Evolutionary conservation across 2,113 vertebrate genomes (phyloP).

Genomic region (Eclectus roratus): DNA sequence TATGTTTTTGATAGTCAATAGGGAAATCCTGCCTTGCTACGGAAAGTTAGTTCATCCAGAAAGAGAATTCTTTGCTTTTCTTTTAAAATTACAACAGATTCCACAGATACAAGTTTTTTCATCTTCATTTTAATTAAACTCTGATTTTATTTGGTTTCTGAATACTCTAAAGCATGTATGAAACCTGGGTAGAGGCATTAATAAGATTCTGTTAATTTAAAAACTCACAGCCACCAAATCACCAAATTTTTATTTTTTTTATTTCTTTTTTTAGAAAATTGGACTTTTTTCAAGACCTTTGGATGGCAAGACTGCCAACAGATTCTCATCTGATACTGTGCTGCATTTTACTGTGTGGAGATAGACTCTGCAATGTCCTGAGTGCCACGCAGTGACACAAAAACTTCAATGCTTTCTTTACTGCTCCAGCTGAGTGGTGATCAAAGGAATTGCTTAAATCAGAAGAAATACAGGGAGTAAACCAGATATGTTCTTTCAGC

Average conservation of each 20-base stretch:
- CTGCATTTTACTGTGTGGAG: neutral
- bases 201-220: neutral
- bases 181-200: neutral
- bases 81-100: neutral
- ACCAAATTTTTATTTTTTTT: neutral
- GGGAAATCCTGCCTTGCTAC: neutral
- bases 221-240: neutral
- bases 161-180: neutral
- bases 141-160: neutral
- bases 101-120: accelerated
- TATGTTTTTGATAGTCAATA: neutral
- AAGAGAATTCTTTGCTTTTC: neutral
- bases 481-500: neutral
- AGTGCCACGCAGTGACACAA: neutral
- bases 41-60: neutral
- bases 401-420: neutral
- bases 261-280: neutral
- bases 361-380: neutral
- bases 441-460: neutral
- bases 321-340: neutral
- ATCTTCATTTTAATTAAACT: neutral
- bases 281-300: neutral
- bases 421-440: neutral
- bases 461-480: neutral
- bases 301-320: neutral